phyloP scores from a whole-genome alignment of 1,140 invertebrate species.

The Diachasma alloeum region DNA sequence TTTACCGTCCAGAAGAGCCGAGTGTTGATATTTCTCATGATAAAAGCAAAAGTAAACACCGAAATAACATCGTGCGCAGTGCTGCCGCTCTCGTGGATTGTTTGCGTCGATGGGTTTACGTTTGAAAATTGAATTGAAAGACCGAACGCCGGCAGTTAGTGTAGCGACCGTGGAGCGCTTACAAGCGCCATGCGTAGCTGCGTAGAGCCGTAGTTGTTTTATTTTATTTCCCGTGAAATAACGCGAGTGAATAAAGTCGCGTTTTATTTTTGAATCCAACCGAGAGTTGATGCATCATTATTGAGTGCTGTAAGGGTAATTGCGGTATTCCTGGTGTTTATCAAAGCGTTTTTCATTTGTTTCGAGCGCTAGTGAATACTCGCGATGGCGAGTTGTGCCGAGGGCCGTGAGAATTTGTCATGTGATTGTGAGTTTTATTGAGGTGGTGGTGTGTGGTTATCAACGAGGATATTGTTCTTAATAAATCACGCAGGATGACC shows the following conservation, averaged over 20 bases:
- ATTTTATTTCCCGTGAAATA: slow-evolving; percentile 8
- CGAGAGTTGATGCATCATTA: neutral
- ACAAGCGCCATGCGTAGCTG: slow-evolving; percentile 45
- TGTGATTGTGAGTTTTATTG: slow-evolving; percentile 11
- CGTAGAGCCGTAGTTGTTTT: slow-evolving; percentile 42
- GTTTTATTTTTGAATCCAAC: slow-evolving; percentile 6
- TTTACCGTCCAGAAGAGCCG: too few relatives aligned
- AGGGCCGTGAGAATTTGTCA: neutral
- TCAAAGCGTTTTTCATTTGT: neutral
- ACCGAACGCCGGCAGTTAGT: slow-evolving; percentile 45
- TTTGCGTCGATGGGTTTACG: neutral
- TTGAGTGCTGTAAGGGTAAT: neutral
- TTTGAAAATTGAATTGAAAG: slow-evolving; percentile 18
- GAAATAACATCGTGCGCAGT: slow-evolving; percentile 5
- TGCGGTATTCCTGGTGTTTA: neutral
- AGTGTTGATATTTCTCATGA: too few relatives aligned
- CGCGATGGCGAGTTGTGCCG: neutral
- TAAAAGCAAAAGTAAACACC: too few relatives aligned
- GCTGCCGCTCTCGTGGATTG: slow-evolving; percentile 1
- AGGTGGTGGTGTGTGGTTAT: slow-evolving; percentile 2
- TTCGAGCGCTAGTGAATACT: neutral
- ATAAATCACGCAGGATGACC: slow-evolving; percentile 30
- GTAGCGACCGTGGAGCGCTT: slow-evolving; percentile 49
- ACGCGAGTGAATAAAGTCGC: neutral
- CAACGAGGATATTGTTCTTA: neutral